Base-by-base conservation (phyloP, 2,888 invertebrate genomes). In the Athalia cordata region DNA sequence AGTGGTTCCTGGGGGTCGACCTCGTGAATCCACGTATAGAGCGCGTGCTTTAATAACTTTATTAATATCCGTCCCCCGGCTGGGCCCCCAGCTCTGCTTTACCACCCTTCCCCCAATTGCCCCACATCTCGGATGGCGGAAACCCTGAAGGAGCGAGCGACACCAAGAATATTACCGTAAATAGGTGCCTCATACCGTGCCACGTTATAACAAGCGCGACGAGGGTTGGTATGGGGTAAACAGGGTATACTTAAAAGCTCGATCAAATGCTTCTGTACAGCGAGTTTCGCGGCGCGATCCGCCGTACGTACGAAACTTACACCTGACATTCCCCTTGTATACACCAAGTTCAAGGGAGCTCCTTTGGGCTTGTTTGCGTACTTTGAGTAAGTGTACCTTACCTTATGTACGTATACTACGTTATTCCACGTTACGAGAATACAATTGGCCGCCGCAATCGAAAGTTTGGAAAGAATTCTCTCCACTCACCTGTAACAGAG, bases 1-100 rank as follows among this genome's bases (percentile, higher is more conserved):
- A 72, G 72, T 59, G 72, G 59, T 45, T 6, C 55, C 55, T 43
- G 55, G 47, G 57, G 47, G 57, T 29, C 29, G 29, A 29, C 29
- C 29, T 29, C 29, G 29, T 29, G 29, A 2, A 29, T 29, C 2
- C 29, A 29, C 29, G 29, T 29, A 29, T 29, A 29, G 29, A 29
- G 72, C 72, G 72, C 57, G 72, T 57, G 72, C 59, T 72, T 72
- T 72, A 72, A 72, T 72, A 72, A 72, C 72, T 72, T 72, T 72
- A 72, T 72, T 72, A 72, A 72, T 72, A 72, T 72, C 72, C 72
- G 72, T 45, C 59, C 72, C 72, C n/a, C n/a, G 49, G 49, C 49
- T 11, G n/a, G 29, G 29, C 29, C 29, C 29, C 29, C 29, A 29
- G 29, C 29, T 29, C 29, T 29, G 29, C 29, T 29, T 29, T 2